Percentiles rank a stretch among this genome's conserved stretches.
Evolutionary conservation across 1,140 invertebrate species (phyloP).

Genomic region (Drosophila sp.): DNA sequence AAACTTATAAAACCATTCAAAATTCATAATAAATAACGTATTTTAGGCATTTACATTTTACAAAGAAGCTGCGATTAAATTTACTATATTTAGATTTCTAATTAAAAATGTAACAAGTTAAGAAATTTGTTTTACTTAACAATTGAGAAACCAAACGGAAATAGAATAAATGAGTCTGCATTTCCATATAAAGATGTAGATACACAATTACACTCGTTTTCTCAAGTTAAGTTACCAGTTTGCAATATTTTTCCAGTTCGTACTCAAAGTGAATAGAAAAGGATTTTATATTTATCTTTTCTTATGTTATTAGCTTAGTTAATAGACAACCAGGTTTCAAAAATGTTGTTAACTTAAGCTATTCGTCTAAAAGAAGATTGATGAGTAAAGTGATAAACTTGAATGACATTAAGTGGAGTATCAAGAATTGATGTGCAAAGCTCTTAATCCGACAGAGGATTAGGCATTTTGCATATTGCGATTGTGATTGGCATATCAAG

Average conservation of each 20-base stretch:
- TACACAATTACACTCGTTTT: no score
- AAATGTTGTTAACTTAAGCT: constrained; percentile 12
- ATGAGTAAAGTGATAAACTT: constrained; percentile 28
- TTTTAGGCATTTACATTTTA: no score
- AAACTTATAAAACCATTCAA: no score
- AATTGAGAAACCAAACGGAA: no score
- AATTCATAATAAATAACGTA: no score
- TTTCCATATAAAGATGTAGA: no score
- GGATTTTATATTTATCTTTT: neutral
- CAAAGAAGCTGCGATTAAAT: no score
- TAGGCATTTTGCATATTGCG: constrained; percentile 62
- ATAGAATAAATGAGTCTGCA: no score
- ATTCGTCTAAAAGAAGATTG: constrained; percentile 26
- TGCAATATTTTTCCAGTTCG: neutral
- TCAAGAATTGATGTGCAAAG: constrained; percentile 32
- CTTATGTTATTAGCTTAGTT: constrained; percentile 8
- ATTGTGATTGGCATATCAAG: constrained; percentile 62
- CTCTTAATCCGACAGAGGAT: constrained; percentile 66
- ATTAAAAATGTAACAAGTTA: no score
- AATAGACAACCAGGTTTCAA: constrained; percentile 12
- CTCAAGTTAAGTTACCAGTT: neutral
- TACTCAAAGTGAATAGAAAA: no score
- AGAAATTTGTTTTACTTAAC: no score
- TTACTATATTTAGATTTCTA: no score
- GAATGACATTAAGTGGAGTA: constrained; percentile 47